Percentiles rank a stretch among this genome's conserved stretches.
Evolutionary conservation across 2,113 vertebrate genomes (phyloP).

Genomic region (Myodes glareolus): DNA sequence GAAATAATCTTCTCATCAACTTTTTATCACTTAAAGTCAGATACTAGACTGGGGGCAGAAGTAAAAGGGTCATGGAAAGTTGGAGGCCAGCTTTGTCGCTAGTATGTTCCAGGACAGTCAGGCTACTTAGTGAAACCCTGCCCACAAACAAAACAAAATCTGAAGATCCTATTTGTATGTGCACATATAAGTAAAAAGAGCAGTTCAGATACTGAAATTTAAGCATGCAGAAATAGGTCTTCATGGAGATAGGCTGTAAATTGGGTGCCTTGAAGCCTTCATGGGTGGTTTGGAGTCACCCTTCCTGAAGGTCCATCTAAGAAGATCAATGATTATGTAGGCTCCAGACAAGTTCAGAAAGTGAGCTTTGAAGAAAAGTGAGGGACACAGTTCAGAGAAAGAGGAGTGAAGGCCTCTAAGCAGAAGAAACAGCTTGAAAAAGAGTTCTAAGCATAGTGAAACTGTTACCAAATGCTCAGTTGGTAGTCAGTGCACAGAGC

Average conservation of each 20-base stretch:
- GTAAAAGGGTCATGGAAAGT: not conserved
- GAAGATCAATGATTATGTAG: not conserved
- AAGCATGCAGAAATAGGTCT: not conserved
- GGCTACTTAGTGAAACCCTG: not conserved
- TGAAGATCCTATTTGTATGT: not conserved
- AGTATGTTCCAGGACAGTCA: not conserved
- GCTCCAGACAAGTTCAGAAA: not conserved
- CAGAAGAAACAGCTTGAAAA: not conserved
- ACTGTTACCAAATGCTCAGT: not conserved
- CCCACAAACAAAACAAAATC: not conserved
- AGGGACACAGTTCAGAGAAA: not conserved
- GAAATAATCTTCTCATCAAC: not conserved
- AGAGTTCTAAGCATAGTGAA: not conserved
- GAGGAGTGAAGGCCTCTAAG: not conserved
- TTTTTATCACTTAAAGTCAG: not conserved
- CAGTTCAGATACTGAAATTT: not conserved
- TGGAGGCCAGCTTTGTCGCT: not conserved
- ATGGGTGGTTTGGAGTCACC: not conserved
- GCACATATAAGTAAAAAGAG: not conserved
- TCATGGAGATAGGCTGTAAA: not conserved
- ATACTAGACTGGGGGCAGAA: not conserved
- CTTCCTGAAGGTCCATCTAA: not conserved
- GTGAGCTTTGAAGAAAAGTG: not conserved
- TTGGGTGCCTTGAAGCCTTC: not conserved
- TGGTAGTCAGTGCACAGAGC: not conserved